These are phyloP conservation scores for Drosophila lutescens DNA, from an alignment of 2,888 invertebrate genomes.

Conservation along the genomic window DNA sequence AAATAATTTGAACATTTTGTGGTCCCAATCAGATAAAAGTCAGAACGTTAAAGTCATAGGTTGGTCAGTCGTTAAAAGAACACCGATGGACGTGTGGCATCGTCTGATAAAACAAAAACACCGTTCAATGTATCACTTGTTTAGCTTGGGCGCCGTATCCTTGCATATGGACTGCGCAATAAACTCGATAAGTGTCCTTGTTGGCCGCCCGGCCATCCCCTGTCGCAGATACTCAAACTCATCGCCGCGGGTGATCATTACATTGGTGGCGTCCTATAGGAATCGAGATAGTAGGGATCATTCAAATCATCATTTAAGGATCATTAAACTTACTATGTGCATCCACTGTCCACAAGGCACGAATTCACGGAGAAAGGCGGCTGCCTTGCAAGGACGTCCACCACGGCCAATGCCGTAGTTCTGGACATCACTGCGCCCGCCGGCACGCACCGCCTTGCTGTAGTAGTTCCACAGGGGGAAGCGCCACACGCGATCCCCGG, in stretches of 20 bases:
- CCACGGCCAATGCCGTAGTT: constrained; percentile 85
- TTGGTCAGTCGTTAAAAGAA: constrained; percentile 23
- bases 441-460: constrained; percentile 76
- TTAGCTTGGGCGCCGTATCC: constrained; percentile 79
- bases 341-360: constrained; percentile 90
- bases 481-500: constrained; percentile 93
- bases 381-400: constrained; percentile 89
- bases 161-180: constrained; percentile 86
- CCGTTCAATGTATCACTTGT: constrained; percentile 23
- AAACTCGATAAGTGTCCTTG: constrained; percentile 89
- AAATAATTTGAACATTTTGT: constrained; percentile 49
- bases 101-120: constrained; percentile 6
- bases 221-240: constrained; percentile 87
- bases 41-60: constrained; percentile 26
- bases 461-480: constrained; percentile 92
- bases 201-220: constrained; percentile 91
- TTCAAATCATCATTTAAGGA: too few species aligned
- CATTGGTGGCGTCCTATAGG: constrained; percentile 88
- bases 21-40: constrained; percentile 21
- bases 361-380: constrained; percentile 91
- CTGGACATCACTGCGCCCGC: constrained; percentile 85
- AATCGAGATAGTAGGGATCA: too few species aligned
- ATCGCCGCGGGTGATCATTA: constrained; percentile 88
- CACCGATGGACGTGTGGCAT: constrained; percentile 10
- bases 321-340: constrained; percentile 86